phyloP scores from a whole-genome alignment of 2,888 invertebrate species.

The Caenorhabditis sp. region DNA sequence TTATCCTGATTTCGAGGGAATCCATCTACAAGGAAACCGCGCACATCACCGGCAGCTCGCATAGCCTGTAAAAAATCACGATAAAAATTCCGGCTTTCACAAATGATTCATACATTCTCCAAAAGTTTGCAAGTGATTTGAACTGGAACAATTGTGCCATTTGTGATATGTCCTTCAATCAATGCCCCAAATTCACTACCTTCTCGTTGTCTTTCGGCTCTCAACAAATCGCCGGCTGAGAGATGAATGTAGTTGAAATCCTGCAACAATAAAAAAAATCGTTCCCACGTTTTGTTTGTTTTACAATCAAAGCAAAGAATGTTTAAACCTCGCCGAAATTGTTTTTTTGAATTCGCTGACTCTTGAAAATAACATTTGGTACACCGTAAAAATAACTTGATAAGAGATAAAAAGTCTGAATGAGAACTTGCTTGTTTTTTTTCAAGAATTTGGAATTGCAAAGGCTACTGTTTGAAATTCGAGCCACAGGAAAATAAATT shows the following conservation, averaged over 20 bases:
- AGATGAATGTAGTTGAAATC: slow-evolving; percentile 75
- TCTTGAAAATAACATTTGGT: no score
- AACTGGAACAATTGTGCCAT: slow-evolving; percentile 95
- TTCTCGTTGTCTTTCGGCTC: slow-evolving; percentile 86
- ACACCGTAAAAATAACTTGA: no score
- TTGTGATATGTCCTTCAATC: slow-evolving; percentile 88
- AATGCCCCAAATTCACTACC: slow-evolving; percentile 77
- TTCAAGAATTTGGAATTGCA: no score
- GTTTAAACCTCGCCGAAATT: not conserved
- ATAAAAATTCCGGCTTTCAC: not conserved
- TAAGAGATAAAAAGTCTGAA: no score
- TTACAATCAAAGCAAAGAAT: not conserved
- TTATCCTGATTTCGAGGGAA: slow-evolving; percentile 97
- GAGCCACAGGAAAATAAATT: no score
- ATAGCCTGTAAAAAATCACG: no score
- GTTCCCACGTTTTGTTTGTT: slow-evolving; percentile 1
- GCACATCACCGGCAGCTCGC: slow-evolving; percentile 57
- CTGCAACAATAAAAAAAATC: slow-evolving; percentile 65
- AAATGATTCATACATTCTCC: slow-evolving; percentile 79
- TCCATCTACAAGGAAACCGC: slow-evolving; percentile 89
- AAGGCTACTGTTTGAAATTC: no score
- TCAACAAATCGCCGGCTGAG: slow-evolving; percentile 83
- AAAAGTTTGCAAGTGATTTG: slow-evolving; percentile 96
- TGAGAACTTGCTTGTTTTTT: no score
- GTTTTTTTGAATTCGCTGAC: no score